Base-by-base conservation (phyloP, 2,113 vertebrate species). In the Crotalus helleri region DNA sequence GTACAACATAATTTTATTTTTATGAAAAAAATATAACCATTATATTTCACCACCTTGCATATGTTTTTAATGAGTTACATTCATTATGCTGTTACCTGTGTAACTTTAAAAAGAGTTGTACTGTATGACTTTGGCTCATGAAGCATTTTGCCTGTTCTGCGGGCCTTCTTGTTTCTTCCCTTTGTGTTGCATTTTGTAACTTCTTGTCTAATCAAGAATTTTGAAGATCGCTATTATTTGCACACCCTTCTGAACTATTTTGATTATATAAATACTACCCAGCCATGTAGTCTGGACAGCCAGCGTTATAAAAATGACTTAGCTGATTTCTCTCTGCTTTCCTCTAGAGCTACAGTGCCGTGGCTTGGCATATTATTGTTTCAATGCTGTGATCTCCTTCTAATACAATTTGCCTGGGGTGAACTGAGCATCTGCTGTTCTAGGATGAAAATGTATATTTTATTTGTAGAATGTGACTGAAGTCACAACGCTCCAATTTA, bases 31-130 rank as follows among this genome's bases (percentile, higher is more conserved):
- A 89, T 57, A 9, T 0, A 0, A 87, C 10, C 49, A 21, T 64
- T 94, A 87, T 0, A 0, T 7, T 59, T 89, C 69, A 81, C 0
- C 0, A 2, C 7, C 26, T 91, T 49, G 91, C 0, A 33, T 55
- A 0, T 12, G 74, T 85, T 7, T 7, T 19, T 81, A 51, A 74
- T 6, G 58, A 1, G 2, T 0, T 26, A 17, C 44, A 3, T 26
- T 33, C 9, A 19, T 86, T 94, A 59, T 89, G 1, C 86, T 39
- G 64, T 64, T 69, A 69, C 29, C 64, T 69, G 12, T 13, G 1
- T 29, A n/a, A 69, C 12, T 69, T 69, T 39, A 81, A 81, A 81
- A 81, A 81, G 69, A 81, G 3, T 81, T 81, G 33, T 21, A 81
- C 39, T 81, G 33, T 21, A 81, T 19, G n/a, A 39, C 17, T 81